Evolutionary conservation across 2,797 vertebrate genomes (phyloP).

Genomic region (Leptoclinus maculatus): DNA sequence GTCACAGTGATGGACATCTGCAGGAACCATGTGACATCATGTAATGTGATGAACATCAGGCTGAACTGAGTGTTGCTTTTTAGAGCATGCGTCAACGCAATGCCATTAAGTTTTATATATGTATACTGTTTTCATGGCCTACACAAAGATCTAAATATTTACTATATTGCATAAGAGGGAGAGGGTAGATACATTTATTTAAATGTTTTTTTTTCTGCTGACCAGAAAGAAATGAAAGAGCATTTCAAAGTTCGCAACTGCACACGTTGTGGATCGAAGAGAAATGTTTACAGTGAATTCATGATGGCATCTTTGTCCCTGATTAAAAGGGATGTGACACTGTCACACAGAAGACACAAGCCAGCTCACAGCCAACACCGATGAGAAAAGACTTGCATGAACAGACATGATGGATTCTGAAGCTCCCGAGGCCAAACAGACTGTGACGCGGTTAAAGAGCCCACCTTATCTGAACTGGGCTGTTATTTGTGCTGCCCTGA

Average conservation of each 20-base stretch:
- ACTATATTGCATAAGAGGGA: slow-evolving; percentile 31
- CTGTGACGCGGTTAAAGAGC: slow-evolving; percentile 14
- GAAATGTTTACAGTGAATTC: slow-evolving; percentile 74
- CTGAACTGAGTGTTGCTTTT: slow-evolving; percentile 60
- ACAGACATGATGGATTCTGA: slow-evolving; percentile 26
- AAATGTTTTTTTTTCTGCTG: slow-evolving; percentile 54
- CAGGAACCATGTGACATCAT: slow-evolving; percentile 55
- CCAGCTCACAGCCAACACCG: slow-evolving; percentile 28
- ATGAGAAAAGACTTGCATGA: slow-evolving; percentile 22
- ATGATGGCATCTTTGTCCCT: slow-evolving; percentile 25
- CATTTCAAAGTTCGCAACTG: slow-evolving; percentile 50
- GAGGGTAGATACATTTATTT: slow-evolving; percentile 55
- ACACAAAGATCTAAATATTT: slow-evolving; percentile 49
- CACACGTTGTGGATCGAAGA: slow-evolving; percentile 56
- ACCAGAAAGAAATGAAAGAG: slow-evolving; percentile 52
- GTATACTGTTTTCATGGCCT: slow-evolving; percentile 66
- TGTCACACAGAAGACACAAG: slow-evolving; percentile 28
- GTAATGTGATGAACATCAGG: slow-evolving; percentile 50
- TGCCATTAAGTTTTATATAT: slow-evolving; percentile 72
- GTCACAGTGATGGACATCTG: slow-evolving; percentile 33
- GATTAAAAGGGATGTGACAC: neutral
- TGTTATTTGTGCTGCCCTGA: slow-evolving; percentile 14
- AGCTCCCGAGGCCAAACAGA: slow-evolving; percentile 38
- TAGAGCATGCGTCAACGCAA: slow-evolving; percentile 64
- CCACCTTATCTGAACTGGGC: neutral